phyloP scores from a whole-genome alignment of 2,113 vertebrate species.

The Perca fluviatilis region DNA sequence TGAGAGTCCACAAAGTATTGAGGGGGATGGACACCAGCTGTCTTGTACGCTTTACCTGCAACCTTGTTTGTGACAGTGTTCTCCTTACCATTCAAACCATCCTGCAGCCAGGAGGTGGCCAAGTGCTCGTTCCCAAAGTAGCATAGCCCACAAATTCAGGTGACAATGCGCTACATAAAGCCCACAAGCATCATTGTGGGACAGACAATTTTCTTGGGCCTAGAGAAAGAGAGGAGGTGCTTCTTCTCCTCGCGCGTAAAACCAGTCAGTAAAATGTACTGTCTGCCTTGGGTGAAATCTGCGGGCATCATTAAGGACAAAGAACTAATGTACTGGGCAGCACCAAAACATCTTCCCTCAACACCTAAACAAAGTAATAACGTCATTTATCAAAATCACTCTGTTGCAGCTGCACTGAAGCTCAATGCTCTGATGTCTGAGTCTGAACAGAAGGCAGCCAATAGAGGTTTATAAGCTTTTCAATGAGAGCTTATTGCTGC shows the following conservation, averaged over 20 bases:
- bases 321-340: slow-evolving; percentile 62
- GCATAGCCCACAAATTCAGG: slow-evolving; percentile 41
- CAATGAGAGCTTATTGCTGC: slow-evolving; percentile 37
- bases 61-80: slow-evolving; percentile 36
- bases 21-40: slow-evolving; percentile 44
- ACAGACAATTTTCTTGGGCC: slow-evolving; percentile 55
- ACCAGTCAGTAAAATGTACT: slow-evolving; percentile 56
- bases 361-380: slow-evolving; percentile 71
- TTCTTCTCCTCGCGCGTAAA: slow-evolving; percentile 21
- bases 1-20: slow-evolving; percentile 4
- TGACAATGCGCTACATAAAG: slow-evolving; percentile 39
- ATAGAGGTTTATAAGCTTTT: slow-evolving; percentile 58
- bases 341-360: slow-evolving; percentile 66
- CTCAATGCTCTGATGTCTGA: slow-evolving; percentile 25
- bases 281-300: slow-evolving; percentile 51
- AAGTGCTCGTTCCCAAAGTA: slow-evolving; percentile 52
- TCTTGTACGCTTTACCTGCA: slow-evolving; percentile 12
- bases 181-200: slow-evolving; percentile 37
- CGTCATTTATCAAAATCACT: slow-evolving; percentile 75
- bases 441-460: slow-evolving; percentile 38
- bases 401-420: slow-evolving; percentile 38
- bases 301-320: slow-evolving; percentile 56
- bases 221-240: slow-evolving; percentile 43
- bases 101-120: slow-evolving; percentile 30
- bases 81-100: slow-evolving; percentile 38